A percentile compares a stretch with the other conserved stretches of the same genome.
Conservation (phyloP, 2,888 invertebrate species). For the Isoperla grammatica region DNA sequence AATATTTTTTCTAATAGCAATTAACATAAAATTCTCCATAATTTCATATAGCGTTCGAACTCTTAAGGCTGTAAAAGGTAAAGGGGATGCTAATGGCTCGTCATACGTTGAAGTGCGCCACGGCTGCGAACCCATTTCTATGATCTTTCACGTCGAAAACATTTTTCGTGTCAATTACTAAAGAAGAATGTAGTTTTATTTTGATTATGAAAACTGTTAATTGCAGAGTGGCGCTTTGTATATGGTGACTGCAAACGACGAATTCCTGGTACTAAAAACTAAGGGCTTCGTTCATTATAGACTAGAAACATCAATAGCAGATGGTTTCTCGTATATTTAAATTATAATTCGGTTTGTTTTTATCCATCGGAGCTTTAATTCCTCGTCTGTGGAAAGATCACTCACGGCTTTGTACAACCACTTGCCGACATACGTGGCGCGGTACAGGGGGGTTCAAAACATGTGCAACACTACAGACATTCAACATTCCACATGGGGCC, state of each 20-base stretch:
- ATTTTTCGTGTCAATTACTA: neutral
- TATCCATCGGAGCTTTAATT: constrained; percentile 19
- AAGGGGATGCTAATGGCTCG: too few species aligned
- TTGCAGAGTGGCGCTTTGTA: neutral
- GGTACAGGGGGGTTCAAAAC: too few species aligned
- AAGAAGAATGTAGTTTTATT: neutral
- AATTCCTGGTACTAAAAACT: constrained; percentile 6
- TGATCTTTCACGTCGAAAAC: too few species aligned
- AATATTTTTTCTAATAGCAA: too few species aligned
- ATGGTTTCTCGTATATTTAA: constrained; percentile 9
- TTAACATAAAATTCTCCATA: too few species aligned
- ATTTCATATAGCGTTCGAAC: too few species aligned
- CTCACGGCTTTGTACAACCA: neutral
- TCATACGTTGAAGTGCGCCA: too few species aligned
- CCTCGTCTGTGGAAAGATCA: neutral
- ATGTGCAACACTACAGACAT: too few species aligned
- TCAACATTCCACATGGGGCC: too few species aligned
- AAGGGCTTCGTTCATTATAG: constrained; percentile 11
- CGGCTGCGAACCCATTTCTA: too few species aligned
- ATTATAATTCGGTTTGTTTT: constrained; percentile 16
- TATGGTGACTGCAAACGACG: neutral
- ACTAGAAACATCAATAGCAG: constrained; percentile 21
- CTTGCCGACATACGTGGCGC: neutral
- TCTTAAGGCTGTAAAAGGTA: too few species aligned
- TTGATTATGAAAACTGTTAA: neutral